These are phyloP conservation scores for Teleogryllus oceanicus DNA, from an alignment of 2,888 invertebrate genomes.

Conservation along the genomic window DNA sequence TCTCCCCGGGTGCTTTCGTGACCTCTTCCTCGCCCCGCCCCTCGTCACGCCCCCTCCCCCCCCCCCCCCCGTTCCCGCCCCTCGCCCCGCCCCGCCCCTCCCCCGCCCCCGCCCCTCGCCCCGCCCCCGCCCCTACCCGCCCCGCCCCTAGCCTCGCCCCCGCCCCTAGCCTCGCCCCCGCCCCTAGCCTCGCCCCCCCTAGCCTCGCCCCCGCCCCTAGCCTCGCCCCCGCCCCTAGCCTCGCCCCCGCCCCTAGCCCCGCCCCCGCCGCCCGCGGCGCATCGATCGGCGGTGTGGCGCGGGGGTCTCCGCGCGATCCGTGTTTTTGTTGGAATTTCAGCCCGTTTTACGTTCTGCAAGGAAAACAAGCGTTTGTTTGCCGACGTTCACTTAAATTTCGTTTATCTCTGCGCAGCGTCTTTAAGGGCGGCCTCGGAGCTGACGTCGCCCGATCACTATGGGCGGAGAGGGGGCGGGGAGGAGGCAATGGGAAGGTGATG, in stretches of 20 bases:
- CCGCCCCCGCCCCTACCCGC: neutral
- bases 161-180: neutral
- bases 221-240: neutral
- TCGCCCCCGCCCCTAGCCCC: neutral
- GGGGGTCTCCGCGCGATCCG: neutral
- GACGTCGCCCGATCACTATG: too few species aligned
- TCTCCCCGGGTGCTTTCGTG: too few species aligned
- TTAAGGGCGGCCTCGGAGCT: neutral
- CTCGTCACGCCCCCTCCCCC: too few species aligned
- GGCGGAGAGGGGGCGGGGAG: too few species aligned
- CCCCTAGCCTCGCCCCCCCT: neutral
- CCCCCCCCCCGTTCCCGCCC: too few species aligned
- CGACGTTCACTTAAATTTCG: constrained; percentile 11
- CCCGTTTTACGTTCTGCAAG: constrained; percentile 18
- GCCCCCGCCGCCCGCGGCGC: neutral
- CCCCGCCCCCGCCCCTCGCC: too few species aligned
- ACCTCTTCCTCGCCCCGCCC: too few species aligned
- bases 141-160: neutral
- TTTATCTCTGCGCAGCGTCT: neutral
- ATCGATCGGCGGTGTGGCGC: neutral
- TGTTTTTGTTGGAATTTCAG: constrained; percentile 11
- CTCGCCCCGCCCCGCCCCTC: too few species aligned
- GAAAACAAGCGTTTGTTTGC: neutral
- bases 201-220: neutral
- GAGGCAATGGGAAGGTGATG: too few species aligned